Percentiles rank a stretch among this genome's conserved stretches.
Conservation (phyloP, 2,113 vertebrate species). For the Oreochromis spilurus region DNA sequence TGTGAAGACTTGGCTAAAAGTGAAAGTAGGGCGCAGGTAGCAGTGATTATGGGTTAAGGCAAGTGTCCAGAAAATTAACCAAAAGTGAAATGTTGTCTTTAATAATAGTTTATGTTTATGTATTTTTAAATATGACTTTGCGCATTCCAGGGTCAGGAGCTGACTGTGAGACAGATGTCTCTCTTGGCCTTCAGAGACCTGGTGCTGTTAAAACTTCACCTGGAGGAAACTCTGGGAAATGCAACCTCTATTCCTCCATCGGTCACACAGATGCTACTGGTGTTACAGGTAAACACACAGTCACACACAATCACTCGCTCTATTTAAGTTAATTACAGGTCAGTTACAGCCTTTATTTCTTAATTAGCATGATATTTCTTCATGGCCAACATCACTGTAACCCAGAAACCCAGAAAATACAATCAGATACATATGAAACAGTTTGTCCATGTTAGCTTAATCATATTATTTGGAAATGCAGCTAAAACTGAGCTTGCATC, state of each 20-base stretch:
- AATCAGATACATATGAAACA: not conserved
- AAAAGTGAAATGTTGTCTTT: not conserved
- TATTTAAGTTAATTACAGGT: not conserved
- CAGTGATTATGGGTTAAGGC: not conserved
- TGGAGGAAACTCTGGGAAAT: conserved; percentile 77
- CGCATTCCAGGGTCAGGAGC: conserved; percentile 84
- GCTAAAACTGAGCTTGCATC: not conserved
- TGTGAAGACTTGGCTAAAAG: not conserved
- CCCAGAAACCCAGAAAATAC: not conserved
- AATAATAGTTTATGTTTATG: not conserved
- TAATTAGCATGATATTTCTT: not conserved
- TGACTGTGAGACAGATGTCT: conserved; percentile 91
- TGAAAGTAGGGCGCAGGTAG: not conserved
- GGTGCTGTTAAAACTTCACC: conserved; percentile 84
- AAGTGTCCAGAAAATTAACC: not conserved
- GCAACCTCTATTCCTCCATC: conserved; percentile 71
- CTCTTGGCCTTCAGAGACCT: conserved; percentile 90
- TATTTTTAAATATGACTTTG: not conserved
- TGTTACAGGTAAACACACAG: conserved; percentile 78
- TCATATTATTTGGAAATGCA: not conserved
- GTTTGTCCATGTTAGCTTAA: not conserved
- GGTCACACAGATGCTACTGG: conserved; percentile 90
- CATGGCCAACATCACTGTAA: not conserved
- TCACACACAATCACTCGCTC: not conserved
- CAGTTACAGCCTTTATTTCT: not conserved